A percentile compares a stretch with the other conserved stretches of the same genome.
Evolutionary conservation across 1,140 invertebrate species (phyloP).

Genomic region (Saccostrea glomerata): DNA sequence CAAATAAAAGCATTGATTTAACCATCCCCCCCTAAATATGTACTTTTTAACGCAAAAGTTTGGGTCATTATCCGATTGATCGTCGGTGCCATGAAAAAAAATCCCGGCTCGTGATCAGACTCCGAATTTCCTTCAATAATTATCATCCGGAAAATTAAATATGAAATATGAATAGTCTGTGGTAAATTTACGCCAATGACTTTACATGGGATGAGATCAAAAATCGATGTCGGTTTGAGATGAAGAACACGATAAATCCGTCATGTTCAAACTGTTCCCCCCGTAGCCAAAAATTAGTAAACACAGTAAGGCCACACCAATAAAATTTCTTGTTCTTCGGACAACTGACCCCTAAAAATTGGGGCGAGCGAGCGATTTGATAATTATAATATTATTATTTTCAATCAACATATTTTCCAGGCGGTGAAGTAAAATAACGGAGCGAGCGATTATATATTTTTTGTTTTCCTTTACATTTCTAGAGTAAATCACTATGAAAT

Average conservation of each 20-base stretch:
- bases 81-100: neutral
- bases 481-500: no score
- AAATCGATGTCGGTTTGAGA: slow-evolving; percentile 29
- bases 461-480: no score
- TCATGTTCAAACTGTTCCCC: slow-evolving; percentile 24
- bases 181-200: slow-evolving; percentile 22
- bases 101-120: slow-evolving; percentile 9
- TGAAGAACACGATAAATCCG: slow-evolving; percentile 3
- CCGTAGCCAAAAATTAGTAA: slow-evolving; percentile 16
- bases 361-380: no score
- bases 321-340: no score
- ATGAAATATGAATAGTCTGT: slow-evolving; percentile 34
- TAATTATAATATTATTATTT: no score
- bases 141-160: slow-evolving; percentile 36
- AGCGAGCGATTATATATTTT: no score
- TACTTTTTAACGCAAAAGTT: neutral
- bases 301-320: no score
- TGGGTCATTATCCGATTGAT: slow-evolving; percentile 25
- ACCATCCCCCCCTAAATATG: neutral
- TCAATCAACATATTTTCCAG: no score
- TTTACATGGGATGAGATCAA: slow-evolving; percentile 28
- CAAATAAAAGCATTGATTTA: slow-evolving; percentile 8
- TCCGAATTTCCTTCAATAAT: slow-evolving; percentile 30
- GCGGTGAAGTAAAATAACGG: no score
- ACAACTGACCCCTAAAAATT: no score